Conservation (phyloP, 1,140 invertebrate genomes). For the Lepidurus apus region DNA sequence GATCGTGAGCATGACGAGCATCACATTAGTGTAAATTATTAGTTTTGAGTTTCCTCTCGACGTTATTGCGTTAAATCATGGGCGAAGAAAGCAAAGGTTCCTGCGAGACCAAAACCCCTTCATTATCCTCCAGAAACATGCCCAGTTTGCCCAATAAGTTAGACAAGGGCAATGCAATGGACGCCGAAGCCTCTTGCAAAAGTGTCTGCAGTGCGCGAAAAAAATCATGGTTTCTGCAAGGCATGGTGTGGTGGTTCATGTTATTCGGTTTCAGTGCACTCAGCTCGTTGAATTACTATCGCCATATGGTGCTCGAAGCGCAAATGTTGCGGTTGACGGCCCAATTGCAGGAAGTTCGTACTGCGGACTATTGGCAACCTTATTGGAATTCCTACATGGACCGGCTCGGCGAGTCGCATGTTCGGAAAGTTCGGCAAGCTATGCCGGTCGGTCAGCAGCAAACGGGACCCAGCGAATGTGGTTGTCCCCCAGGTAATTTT, state of each 20-base stretch:
- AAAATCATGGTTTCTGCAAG: not conserved
- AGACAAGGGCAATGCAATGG: not conserved
- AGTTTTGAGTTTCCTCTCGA: too few species aligned
- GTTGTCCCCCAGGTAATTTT: constrained; percentile 9
- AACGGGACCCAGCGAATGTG: not conserved
- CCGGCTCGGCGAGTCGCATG: not conserved
- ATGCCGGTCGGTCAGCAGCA: not conserved
- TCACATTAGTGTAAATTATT: too few species aligned
- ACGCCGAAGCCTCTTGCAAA: not conserved
- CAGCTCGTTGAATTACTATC: constrained; percentile 5
- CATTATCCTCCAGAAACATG: not conserved
- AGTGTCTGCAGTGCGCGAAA: not conserved
- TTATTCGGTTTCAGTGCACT: constrained; percentile 8
- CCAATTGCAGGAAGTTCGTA: constrained; percentile 3
- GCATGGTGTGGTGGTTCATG: constrained; percentile 10
- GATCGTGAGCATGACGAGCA: too few species aligned
- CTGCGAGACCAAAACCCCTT: not conserved
- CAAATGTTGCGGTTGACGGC: constrained; percentile 11
- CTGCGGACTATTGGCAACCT: not conserved
- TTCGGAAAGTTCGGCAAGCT: constrained; percentile 4
- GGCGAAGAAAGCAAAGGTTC: constrained; percentile 10
- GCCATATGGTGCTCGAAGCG: constrained; percentile 4
- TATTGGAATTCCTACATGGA: constrained; percentile 8
- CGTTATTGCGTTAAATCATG: not conserved
- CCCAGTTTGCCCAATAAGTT: not conserved